phyloP scores from a whole-genome alignment of 1,140 invertebrate genomes.

The Nomia melanderi region DNA sequence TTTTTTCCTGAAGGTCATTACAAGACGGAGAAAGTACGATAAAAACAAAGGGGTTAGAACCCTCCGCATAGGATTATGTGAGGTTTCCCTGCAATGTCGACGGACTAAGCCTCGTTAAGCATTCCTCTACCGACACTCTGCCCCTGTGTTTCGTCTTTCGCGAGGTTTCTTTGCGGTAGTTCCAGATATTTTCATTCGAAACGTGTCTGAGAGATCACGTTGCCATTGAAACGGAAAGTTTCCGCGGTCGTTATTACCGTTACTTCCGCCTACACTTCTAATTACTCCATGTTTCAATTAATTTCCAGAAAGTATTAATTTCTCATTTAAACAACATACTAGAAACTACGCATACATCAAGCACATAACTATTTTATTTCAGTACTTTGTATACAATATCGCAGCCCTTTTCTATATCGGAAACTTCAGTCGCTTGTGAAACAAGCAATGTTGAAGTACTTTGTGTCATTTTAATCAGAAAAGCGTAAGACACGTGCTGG shows the following conservation, averaged over 20 bases:
- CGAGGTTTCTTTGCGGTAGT: constrained; percentile 6
- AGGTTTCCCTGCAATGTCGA: constrained; percentile 9
- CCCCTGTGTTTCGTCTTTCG: neutral
- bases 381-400: too few species aligned
- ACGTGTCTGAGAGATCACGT: neutral
- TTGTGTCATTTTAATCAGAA: too few species aligned
- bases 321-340: too few species aligned
- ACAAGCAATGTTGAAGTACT: too few species aligned
- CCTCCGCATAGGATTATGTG: neutral
- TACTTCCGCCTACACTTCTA: too few species aligned
- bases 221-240: neutral
- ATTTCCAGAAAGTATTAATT: too few species aligned
- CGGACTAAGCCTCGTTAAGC: neutral
- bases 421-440: too few species aligned
- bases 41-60: neutral
- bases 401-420: too few species aligned
- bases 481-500: too few species aligned
- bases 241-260: neutral
- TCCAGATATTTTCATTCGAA: neutral
- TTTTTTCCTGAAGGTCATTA: neutral
- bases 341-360: too few species aligned
- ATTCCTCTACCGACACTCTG: neutral
- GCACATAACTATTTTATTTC: too few species aligned
- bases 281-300: too few species aligned
- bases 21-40: neutral